Percentiles rank a stretch among this genome's conserved stretches.
Evolutionary conservation across 2,888 invertebrate genomes (phyloP).

Genomic region (Psococerastis gibbosa): DNA sequence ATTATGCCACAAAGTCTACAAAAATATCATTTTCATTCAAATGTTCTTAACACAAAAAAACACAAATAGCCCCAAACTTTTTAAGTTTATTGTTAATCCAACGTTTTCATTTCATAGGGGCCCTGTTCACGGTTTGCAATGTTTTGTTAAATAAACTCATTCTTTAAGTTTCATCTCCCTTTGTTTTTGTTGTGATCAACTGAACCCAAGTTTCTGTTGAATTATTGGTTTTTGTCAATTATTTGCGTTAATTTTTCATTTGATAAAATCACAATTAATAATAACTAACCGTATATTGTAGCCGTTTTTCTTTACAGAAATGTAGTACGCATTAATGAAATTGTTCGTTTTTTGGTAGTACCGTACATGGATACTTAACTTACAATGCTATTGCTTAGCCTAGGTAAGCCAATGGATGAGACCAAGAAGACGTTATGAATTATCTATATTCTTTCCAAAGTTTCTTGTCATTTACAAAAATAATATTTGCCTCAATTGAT

Average conservation of each 20-base stretch:
- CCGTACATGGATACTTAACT: no score
- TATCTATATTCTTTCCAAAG: no score
- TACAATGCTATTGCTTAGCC: no score
- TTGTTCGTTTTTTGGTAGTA: no score
- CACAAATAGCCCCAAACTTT: not conserved
- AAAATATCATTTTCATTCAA: conserved; percentile 1
- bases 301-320: no score
- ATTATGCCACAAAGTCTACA: not conserved
- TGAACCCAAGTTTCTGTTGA: not conserved
- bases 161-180: not conserved
- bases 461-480: no score
- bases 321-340: no score
- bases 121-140: not conserved
- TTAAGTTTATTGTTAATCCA: not conserved
- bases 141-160: not conserved
- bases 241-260: not conserved
- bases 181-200: not conserved
- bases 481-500: no score
- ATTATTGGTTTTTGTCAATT: not conserved
- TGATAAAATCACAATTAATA: no score
- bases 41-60: not conserved
- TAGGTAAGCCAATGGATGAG: no score
- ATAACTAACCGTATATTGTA: no score
- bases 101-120: not conserved
- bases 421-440: no score